A percentile compares a stretch with the other conserved stretches of the same genome.
Evolutionary conservation across 2,888 invertebrate species (phyloP).

Genomic region (Apotomis capreana): DNA sequence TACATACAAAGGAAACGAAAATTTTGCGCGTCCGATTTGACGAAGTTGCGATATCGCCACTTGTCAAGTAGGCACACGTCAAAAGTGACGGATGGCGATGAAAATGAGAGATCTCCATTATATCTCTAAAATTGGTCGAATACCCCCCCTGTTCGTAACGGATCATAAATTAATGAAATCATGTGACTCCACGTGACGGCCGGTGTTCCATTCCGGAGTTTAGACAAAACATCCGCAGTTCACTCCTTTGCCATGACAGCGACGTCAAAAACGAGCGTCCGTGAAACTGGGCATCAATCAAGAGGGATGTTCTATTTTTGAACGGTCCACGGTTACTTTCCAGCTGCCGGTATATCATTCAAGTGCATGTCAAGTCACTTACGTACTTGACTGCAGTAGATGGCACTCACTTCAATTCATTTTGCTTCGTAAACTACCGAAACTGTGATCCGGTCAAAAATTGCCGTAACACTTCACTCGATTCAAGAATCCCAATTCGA

Average conservation of each 20-base stretch:
- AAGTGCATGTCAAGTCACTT: conserved; percentile 29
- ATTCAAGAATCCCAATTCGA: too few relatives aligned
- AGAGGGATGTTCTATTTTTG: conserved; percentile 69
- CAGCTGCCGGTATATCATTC: conserved; percentile 22
- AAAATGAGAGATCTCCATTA: too few relatives aligned
- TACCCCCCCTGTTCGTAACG: conserved; percentile 63
- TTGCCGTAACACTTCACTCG: too few relatives aligned
- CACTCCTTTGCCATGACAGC: conserved; percentile 73
- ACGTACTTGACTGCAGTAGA: conserved; percentile 1
- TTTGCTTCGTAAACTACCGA: too few relatives aligned
- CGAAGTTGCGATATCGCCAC: too few relatives aligned
- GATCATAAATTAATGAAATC: conserved; percentile 54
- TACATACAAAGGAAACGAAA: too few relatives aligned
- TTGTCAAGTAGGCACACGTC: too few relatives aligned
- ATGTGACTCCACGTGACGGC: conserved; percentile 52
- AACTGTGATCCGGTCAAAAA: too few relatives aligned
- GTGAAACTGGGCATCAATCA: conserved; percentile 77
- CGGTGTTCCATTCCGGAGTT: conserved; percentile 64
- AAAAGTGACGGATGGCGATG: too few relatives aligned
- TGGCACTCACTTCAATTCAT: too few relatives aligned
- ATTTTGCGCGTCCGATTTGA: too few relatives aligned
- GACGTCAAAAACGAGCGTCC: conserved; percentile 75
- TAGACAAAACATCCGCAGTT: conserved; percentile 62
- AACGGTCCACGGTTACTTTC: conserved; percentile 55
- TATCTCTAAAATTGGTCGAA: too few relatives aligned